Evolutionary conservation across 1,140 invertebrate species (phyloP).

Genomic region (Asobara japonica): DNA sequence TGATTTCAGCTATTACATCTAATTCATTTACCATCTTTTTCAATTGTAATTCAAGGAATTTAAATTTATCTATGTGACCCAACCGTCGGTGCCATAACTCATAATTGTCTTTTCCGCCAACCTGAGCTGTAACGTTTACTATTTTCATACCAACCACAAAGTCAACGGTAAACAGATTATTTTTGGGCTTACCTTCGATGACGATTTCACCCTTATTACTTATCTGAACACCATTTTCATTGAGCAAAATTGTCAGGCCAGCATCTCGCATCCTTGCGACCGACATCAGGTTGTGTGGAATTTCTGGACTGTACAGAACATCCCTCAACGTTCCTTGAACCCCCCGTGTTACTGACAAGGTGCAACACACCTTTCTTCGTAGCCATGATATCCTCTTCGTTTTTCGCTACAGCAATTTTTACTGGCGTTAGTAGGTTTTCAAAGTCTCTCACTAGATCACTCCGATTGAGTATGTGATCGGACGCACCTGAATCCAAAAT

Average conservation of each 20-base stretch:
- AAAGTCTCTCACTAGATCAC: constrained; percentile 40
- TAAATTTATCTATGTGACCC: constrained; percentile 37
- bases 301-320: neutral
- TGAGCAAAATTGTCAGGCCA: no score
- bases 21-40: neutral
- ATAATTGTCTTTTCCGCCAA: no score
- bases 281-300: constrained; percentile 32
- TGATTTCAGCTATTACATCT: neutral
- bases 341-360: constrained; percentile 32
- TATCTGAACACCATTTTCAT: no score
- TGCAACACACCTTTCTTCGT: constrained; percentile 42
- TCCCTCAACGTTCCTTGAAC: constrained; percentile 38
- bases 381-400: constrained; percentile 39
- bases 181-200: no score
- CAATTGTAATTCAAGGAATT: neutral
- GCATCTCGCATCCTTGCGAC: constrained; percentile 25
- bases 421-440: neutral
- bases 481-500: constrained; percentile 24
- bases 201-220: no score
- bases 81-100: no score
- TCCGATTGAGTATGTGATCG: constrained; percentile 46
- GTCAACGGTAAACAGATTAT: no score
- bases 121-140: no score
- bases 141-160: no score
- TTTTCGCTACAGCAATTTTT: constrained; percentile 42